Base-by-base conservation (phyloP, 2,888 invertebrate genomes). In the Meliscaeva auricollis region DNA sequence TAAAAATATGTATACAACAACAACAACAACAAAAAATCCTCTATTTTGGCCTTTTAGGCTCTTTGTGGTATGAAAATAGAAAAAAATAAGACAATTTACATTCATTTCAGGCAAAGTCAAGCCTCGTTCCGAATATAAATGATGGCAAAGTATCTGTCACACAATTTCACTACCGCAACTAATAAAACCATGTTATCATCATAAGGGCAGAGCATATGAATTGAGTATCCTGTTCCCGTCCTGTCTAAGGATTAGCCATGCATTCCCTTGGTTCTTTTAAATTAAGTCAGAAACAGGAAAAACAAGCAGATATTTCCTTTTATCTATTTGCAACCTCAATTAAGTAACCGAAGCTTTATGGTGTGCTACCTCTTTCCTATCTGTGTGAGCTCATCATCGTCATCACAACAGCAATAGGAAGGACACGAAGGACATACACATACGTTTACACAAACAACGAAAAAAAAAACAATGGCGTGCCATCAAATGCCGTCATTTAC, bases 181-280 rank as follows among this genome's bases (percentile, higher is more conserved):
- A 83, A 79, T 83, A 66, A 79, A 79, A 74, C 52, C 35, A 70
- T 70, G 66, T 75, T 48, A 74, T 70, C 70, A 46, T 22, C n/a
- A 6, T 26, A 44, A 44, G 26, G 41, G 9, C 62, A 20, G 58
- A 60, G 46, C 54, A 74, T 66, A 69, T 66, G 68, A 66, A 58
- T 66, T 66, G 46, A 60, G 60, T 56, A 52, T 54, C n/a, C n/a
- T n/a, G n/a, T n/a, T n/a, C n/a, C n/a, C n/a, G 38, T 64, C 54
- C 46, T 82, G 46, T 69, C 17, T 48, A 32, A 38, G 68, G 72
- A 77, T 82, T 82, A 68, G 32, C 68, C 66, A 52, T 32, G 58
- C 17, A 48, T 56, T 58, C 50, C 38, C 11, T 26, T 11, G 17
- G 35, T 54, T 58, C 52, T 30, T 15, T 20, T 17, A 46, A 48